Evolutionary conservation across 2,888 invertebrate species (phyloP), one percentile per base, ranked within the genome.

Genomic region (Metopia argyrocephala): DNA sequence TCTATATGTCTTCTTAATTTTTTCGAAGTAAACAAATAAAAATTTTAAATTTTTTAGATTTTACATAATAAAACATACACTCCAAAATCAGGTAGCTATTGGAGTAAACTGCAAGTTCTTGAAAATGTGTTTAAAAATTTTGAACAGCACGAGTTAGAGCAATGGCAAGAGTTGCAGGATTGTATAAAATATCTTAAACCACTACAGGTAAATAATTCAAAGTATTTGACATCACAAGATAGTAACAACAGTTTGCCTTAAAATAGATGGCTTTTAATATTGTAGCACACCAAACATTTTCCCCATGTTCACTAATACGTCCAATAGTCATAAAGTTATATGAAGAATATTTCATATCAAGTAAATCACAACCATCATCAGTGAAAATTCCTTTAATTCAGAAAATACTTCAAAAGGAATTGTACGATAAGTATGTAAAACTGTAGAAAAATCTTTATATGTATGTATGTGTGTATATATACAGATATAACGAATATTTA

Each of bases 281-380:
- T 5, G 84, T 88, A 52, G 73, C 84, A 1, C 85, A 86, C 46
- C 87, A 88, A 50, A 84, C 83, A 5, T 68, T 86, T 23, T 81
- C 87, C 1, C 50, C 86, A 12, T 85, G 85, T 64, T 85, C 87
- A n/a, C 80, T 88, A 6, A 83, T 85, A 57, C 85, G 85, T 12
- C 87, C 87, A 0, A 81, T 88, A n/a, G 82, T 84, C 9, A 78
- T 82, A 66, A 86, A 86, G 79, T 68, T 88, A 52, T 83, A 85
- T 20, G 86, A 86, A 23, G 85, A 87, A 70, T 84, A 87, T 83
- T 87, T 85, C 65, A 82, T 76, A 21, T 54, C 79, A 0, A 82
- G 38, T 69, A 65, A 84, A 84, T 15, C 69, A 70, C 12, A 3
- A 38, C 4, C 38, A 38, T 15, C 15, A 15, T 12, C 38, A 4